Base-by-base conservation (phyloP, 2,797 vertebrate genomes). In the Podargus strigoides region DNA sequence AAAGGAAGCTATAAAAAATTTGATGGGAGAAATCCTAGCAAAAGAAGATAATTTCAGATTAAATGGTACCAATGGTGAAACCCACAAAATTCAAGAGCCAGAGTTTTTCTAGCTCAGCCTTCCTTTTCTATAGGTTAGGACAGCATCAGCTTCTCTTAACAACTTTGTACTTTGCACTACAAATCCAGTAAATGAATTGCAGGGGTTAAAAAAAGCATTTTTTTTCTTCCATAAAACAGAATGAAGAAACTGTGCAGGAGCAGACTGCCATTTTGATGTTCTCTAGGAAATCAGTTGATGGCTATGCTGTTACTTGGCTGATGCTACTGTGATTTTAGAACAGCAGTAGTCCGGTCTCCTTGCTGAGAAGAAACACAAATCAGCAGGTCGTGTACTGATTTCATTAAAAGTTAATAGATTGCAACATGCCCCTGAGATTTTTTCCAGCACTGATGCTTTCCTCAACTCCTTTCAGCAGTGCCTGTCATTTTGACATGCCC, bases 331-430 rank as follows among this genome's bases (percentile, higher is more conserved):
- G 85, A 92, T 93, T 95, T 96, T 81, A 86, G 67, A 89, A 89
- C 92, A 95, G 91, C 85, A 73, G 93, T 60, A 90, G 87, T 86
- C 67, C 80, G 52, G 77, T 58, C 69, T 94, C 64, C 94, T 92
- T 96, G 94, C 93, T 95, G 96, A 94, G 95, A 94, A 88, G 93
- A 91, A 93, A 91, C 37, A 84, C 73, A 86, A 93, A 93, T 84
- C 94, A 96, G 94, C 95, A 95, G 94, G 96, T 93, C 93, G 76
- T 88, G 86, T 93, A 93, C 95, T 67, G 91, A 95, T 96, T 95
- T 96, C 94, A 95, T 96, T 96, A 96, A 96, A 96, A 96, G 88
- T 96, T 95, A 96, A 95, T 96, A 96, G 94, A 92, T 91, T 94
- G 89, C 89, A 96, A 96, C 89, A 82, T 96, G 82, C 85, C 87